A percentile compares a stretch with the other conserved stretches of the same genome.
Conservation (phyloP, 2,113 vertebrate genomes). For the Irena cyanogastra region DNA sequence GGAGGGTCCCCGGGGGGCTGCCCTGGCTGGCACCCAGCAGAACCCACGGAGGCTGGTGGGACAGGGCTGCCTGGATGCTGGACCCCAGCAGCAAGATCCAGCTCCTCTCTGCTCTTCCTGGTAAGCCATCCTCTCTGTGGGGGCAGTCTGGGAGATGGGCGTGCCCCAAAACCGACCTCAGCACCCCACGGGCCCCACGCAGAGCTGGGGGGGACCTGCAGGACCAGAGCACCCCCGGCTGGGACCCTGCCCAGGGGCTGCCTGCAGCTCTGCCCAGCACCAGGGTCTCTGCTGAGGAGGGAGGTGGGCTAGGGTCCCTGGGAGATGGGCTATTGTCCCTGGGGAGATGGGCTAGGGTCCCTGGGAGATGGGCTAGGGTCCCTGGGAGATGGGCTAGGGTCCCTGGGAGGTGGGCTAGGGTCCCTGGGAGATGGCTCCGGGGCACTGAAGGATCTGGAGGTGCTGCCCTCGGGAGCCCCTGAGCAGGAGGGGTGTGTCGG, state of each 20-base stretch:
- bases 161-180: neutral
- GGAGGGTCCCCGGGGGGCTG: neutral
- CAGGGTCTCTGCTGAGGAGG: neutral
- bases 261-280: neutral
- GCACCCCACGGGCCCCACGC: neutral
- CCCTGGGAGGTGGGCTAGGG: too few relatives aligned
- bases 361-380: rapidly evolving
- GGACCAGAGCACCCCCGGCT: neutral
- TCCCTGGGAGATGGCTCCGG: too few relatives aligned
- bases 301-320: neutral
- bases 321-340: too few relatives aligned
- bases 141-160: too few relatives aligned
- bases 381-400: too few relatives aligned
- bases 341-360: too few relatives aligned
- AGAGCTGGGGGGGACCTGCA: neutral
- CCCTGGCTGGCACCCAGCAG: neutral
- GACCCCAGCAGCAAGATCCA: neutral
- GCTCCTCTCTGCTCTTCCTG: neutral
- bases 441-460: too few relatives aligned
- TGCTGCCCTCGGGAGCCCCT: neutral
- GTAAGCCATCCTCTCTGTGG: rapidly evolving
- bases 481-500: rapidly evolving
- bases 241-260: neutral
- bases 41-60: neutral
- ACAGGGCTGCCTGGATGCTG: neutral